Conservation (phyloP, 2,797 vertebrate species). For the Mallotus villosus region DNA sequence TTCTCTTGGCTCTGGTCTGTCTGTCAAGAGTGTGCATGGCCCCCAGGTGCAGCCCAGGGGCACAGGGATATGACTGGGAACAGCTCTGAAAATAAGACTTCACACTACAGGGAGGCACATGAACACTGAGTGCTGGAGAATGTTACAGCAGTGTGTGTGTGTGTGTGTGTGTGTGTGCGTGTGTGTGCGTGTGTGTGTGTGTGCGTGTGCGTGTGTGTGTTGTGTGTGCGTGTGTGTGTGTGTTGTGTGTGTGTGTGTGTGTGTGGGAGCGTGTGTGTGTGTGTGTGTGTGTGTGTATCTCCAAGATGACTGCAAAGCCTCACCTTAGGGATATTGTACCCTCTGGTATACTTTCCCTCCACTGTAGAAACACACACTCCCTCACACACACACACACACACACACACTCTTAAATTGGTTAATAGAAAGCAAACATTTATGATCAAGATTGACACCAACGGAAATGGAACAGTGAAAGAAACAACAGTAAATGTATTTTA, state of each 20-base stretch:
- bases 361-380: slow-evolving; percentile 5
- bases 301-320: background rate
- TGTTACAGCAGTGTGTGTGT: slow-evolving; percentile 12
- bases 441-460: slow-evolving; percentile 64
- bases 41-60: slow-evolving; percentile 17
- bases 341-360: background rate
- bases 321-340: slow-evolving; percentile 10
- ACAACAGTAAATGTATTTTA: slow-evolving; percentile 65
- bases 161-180: no score
- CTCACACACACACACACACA: background rate
- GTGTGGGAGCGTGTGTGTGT: no score
- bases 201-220: background rate
- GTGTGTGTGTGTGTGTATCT: no score
- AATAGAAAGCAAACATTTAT: slow-evolving; percentile 66
- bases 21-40: background rate
- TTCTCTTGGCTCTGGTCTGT: background rate
- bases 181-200: slow-evolving; percentile 2
- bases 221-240: slow-evolving; percentile 4
- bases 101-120: slow-evolving; percentile 16
- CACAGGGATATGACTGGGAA: slow-evolving; percentile 18
- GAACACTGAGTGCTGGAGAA: slow-evolving; percentile 28
- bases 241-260: background rate
- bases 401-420: slow-evolving; percentile 37
- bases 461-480: slow-evolving; percentile 55
- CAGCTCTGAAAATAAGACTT: slow-evolving; percentile 12